phyloP scores from a whole-genome alignment of 2,888 invertebrate species.

The Cephus runcator region DNA sequence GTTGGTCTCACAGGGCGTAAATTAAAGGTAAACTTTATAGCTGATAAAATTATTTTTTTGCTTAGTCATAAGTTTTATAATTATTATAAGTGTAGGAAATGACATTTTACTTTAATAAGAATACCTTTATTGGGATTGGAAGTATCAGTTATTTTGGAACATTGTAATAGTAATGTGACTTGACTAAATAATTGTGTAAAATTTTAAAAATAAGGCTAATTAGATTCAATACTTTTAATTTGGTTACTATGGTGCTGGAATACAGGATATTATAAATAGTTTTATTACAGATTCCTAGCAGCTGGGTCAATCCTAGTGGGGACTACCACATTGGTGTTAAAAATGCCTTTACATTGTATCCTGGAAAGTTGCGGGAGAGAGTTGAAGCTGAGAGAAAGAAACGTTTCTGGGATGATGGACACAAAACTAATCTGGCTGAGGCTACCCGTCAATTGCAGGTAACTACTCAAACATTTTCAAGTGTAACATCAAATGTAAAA shows the following conservation, averaged over 20 bases:
- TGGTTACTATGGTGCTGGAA: neutral
- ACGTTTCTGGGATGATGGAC: conserved; percentile 85
- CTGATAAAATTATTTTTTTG: neutral
- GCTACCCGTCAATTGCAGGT: conserved; percentile 78
- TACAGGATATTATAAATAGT: neutral
- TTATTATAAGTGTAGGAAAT: neutral
- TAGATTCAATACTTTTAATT: neutral
- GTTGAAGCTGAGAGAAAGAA: conserved; percentile 80
- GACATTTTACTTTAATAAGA: neutral
- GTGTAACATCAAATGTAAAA: neutral
- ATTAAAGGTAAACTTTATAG: conserved; percentile 75
- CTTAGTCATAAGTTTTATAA: neutral
- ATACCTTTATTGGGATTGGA: neutral
- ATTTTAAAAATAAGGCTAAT: neutral
- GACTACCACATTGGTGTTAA: conserved; percentile 90
- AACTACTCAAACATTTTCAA: conserved; percentile 5
- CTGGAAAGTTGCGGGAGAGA: conserved; percentile 83
- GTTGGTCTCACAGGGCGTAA: conserved; percentile 89
- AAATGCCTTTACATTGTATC: conserved; percentile 87
- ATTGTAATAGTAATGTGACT: neutral
- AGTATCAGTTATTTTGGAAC: neutral
- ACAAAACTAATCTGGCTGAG: conserved; percentile 83
- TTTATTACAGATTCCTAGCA: conserved; percentile 75
- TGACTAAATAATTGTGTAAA: neutral
- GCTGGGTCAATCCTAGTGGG: conserved; percentile 87